phyloP scores from a whole-genome alignment of 2,113 vertebrate species.

The Aptenodytes forsteri region DNA sequence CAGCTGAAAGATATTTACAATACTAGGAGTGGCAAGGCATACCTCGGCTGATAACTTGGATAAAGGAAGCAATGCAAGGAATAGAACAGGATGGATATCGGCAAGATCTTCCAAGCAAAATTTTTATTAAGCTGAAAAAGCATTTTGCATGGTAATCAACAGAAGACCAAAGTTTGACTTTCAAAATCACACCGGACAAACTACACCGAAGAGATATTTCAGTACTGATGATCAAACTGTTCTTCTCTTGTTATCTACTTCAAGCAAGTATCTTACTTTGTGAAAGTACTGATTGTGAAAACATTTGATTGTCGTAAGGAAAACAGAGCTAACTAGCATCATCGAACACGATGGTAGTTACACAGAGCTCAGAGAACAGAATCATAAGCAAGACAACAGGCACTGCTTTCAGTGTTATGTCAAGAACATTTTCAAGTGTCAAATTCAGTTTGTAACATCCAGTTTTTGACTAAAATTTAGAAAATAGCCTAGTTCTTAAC shows the following conservation, averaged over 20 bases:
- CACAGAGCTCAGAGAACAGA: neutral
- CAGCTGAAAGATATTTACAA: neutral
- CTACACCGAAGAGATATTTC: neutral
- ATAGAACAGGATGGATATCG: neutral
- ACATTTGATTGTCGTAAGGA: neutral
- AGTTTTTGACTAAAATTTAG: neutral
- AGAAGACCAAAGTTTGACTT: neutral
- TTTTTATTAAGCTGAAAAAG: neutral
- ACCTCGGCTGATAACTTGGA: neutral
- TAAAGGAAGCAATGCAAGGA: neutral
- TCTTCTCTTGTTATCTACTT: neutral
- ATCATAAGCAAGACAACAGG: neutral
- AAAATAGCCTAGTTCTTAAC: neutral
- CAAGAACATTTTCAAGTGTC: neutral
- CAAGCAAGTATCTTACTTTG: neutral
- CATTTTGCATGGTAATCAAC: neutral
- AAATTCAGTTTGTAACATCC: neutral
- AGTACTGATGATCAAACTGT: neutral
- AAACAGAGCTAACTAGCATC: neutral
- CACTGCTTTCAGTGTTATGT: neutral
- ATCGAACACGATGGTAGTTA: neutral
- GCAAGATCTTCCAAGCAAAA: neutral
- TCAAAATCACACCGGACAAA: neutral
- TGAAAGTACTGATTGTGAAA: neutral
- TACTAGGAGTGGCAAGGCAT: neutral